Evolutionary conservation across 2,797 vertebrate genomes (phyloP).

Genomic region (Euthynnus affinis): DNA sequence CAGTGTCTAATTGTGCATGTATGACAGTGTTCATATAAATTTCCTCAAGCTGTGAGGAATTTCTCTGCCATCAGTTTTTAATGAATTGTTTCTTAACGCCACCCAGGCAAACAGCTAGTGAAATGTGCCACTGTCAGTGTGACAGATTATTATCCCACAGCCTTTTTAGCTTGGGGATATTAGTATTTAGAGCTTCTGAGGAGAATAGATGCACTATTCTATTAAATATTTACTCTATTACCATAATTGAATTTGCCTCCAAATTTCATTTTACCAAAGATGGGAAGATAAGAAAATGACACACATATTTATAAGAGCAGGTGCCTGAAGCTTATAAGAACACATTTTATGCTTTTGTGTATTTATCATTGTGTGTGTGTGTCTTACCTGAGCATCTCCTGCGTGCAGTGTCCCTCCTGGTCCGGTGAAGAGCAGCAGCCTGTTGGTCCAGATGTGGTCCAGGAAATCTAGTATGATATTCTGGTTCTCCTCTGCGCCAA

Average conservation of each 20-base stretch:
- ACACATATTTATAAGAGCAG: slow-evolving; percentile 4
- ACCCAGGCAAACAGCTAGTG: background rate
- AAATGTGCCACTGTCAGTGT: background rate
- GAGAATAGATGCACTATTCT: slow-evolving; percentile 15
- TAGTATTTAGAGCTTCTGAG: slow-evolving; percentile 16
- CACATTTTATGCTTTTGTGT: background rate
- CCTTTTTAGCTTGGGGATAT: slow-evolving; percentile 10
- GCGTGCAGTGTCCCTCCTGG: slow-evolving; percentile 86
- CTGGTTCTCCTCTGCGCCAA: slow-evolving; percentile 88
- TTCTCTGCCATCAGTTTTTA: background rate
- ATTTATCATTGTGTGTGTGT: background rate
- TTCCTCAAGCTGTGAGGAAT: background rate
- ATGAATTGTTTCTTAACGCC: slow-evolving; percentile 3
- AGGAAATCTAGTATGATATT: slow-evolving; percentile 86
- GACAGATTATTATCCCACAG: background rate
- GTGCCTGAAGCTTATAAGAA: background rate
- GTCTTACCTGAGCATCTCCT: slow-evolving; percentile 84
- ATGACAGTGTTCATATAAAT: background rate
- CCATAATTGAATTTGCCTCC: slow-evolving; percentile 13
- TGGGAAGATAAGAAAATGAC: background rate
- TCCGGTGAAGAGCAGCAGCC: slow-evolving; percentile 84
- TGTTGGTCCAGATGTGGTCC: slow-evolving; percentile 80
- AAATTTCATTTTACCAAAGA: slow-evolving; percentile 12
- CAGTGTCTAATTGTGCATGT: background rate
- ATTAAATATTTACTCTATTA: slow-evolving; percentile 39